Percentiles rank a stretch among this genome's conserved stretches.
phyloP scores from a whole-genome alignment of 2,797 vertebrate species.

The Phaenicophaeus curvirostris region DNA sequence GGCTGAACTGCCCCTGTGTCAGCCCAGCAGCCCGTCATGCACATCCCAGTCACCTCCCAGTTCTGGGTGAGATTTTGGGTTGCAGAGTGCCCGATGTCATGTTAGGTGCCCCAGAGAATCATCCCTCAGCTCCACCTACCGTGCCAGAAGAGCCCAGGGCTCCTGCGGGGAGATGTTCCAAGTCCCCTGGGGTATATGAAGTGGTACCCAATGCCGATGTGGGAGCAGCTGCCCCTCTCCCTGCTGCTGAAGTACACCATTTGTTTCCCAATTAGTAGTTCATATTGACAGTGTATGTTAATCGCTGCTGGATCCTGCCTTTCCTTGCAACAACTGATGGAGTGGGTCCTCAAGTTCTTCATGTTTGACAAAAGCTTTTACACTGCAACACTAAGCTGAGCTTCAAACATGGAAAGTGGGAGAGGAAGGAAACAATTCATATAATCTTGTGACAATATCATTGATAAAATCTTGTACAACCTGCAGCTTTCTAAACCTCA shows the following conservation, averaged over 20 bases:
- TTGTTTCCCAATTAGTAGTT: neutral
- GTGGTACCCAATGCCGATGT: neutral
- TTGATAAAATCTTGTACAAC: neutral
- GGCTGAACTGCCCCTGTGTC: neutral
- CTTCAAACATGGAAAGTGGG: neutral
- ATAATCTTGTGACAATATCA: too few relatives aligned
- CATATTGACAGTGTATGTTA: neutral
- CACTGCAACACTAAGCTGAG: neutral
- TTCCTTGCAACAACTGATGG: neutral
- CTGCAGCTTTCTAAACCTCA: neutral
- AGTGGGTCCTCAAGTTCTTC: neutral
- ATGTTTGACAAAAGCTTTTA: neutral
- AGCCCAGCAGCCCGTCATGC: neutral
- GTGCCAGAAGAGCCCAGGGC: neutral
- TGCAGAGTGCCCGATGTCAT: neutral
- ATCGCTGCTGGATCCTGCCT: neutral
- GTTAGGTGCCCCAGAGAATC: neutral
- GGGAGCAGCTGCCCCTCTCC: neutral
- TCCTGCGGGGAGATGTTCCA: neutral
- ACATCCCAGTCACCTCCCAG: neutral
- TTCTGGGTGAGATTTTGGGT: neutral
- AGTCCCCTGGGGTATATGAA: neutral
- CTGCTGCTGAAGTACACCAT: neutral
- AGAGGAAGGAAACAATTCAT: neutral
- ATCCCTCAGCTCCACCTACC: neutral